Evolutionary conservation across 2,113 vertebrate genomes (phyloP).

Genomic region (Dissostichus mawsoni): DNA sequence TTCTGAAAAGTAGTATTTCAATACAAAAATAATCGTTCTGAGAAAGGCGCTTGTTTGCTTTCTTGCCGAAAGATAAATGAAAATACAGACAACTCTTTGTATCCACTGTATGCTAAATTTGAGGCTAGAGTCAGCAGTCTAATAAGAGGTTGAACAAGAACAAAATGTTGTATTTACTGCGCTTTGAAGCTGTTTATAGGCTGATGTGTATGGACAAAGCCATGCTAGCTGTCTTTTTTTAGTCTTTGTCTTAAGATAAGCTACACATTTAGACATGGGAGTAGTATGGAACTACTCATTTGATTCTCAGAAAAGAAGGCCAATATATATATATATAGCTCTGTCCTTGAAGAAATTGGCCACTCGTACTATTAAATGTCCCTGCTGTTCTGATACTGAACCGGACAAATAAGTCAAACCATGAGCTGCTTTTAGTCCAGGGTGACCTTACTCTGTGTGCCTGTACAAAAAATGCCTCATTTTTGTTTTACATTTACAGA

Average conservation of each 20-base stretch:
- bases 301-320: too few species aligned
- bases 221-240: not conserved
- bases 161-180: too few species aligned
- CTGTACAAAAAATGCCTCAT: constrained; percentile 3
- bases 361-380: not conserved
- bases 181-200: too few species aligned
- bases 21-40: too few species aligned
- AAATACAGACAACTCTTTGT: too few species aligned
- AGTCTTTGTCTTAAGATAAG: not conserved
- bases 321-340: too few species aligned
- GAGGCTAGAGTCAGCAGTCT: not conserved
- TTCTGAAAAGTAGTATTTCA: too few species aligned
- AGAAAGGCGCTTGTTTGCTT: not conserved
- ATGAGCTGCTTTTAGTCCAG: not conserved
- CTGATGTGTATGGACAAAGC: not conserved
- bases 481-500: not conserved
- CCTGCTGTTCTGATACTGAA: not conserved
- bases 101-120: not conserved
- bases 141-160: too few species aligned
- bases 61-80: not conserved
- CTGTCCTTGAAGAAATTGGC: not conserved
- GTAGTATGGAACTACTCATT: too few species aligned
- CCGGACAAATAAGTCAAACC: not conserved
- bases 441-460: not conserved
- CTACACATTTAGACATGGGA: not conserved